A percentile compares a stretch with the other conserved stretches of the same genome.
Conservation (phyloP, 2,113 vertebrate species). For the Anolis carolinensis region DNA sequence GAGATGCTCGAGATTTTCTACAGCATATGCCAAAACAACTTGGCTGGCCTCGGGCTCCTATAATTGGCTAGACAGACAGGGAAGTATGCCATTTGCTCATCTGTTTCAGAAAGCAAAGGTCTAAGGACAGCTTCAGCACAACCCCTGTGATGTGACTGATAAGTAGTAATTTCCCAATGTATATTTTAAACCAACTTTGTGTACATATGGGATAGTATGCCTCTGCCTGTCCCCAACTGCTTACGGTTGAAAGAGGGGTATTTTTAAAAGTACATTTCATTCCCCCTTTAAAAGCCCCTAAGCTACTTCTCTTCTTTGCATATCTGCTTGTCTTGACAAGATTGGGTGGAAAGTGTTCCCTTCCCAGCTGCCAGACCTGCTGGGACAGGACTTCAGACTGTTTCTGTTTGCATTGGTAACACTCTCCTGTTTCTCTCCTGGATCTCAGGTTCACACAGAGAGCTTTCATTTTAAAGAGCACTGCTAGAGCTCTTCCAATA, state of each 20-base stretch:
- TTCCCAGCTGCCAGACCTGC: not conserved
- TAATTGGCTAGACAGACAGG: not conserved
- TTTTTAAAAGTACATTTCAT: not conserved
- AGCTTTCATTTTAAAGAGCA: not conserved
- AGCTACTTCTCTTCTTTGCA: not conserved
- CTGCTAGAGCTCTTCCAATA: not conserved
- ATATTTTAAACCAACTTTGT: not conserved
- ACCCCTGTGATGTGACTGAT: not conserved
- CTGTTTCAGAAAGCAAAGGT: not conserved
- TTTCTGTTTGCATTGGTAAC: not conserved
- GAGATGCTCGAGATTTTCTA: not conserved
- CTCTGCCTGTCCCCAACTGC: not conserved
- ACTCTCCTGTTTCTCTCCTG: not conserved
- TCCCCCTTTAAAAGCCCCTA: not conserved
- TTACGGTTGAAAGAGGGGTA: not conserved
- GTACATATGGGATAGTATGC: not conserved
- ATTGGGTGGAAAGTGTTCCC: not conserved
- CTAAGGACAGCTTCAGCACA: not conserved
- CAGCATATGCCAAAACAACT: not conserved
- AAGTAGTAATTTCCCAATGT: not conserved
- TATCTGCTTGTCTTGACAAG: not conserved
- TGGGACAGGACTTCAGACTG: not conserved
- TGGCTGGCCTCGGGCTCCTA: not conserved
- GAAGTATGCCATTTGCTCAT: not conserved
- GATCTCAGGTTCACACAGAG: not conserved